A percentile compares a stretch with the other conserved stretches of the same genome.
Conservation (phyloP, 2,113 vertebrate genomes). For the Columba livia region DNA sequence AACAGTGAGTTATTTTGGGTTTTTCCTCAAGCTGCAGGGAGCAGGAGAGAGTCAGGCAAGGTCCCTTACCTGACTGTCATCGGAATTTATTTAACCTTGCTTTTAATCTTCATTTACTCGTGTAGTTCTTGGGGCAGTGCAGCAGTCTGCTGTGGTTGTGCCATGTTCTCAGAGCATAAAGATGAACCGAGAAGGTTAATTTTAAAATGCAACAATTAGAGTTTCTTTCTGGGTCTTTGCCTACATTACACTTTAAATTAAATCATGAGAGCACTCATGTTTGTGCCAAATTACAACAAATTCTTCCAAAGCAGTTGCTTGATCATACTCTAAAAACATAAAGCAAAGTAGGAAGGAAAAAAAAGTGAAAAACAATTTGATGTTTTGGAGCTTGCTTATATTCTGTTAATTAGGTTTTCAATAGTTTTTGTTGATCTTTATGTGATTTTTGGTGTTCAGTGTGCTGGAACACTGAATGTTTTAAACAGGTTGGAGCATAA, state of each 20-base stretch:
- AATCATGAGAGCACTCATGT: slow-evolving; percentile 59
- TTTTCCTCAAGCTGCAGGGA: background rate
- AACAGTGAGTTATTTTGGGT: background rate
- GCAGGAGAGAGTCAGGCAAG: background rate
- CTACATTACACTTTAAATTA: slow-evolving; percentile 48
- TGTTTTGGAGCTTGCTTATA: slow-evolving; percentile 55
- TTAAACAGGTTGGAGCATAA: background rate
- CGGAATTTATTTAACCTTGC: background rate
- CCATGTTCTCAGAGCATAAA: slow-evolving; percentile 24
- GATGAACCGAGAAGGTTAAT: slow-evolving; percentile 58
- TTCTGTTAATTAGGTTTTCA: slow-evolving; percentile 40
- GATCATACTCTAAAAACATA: slow-evolving; percentile 50
- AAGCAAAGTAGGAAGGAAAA: background rate
- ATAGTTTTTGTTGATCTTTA: slow-evolving; percentile 19
- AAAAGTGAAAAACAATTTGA: slow-evolving; percentile 33
- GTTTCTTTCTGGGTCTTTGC: slow-evolving; percentile 48
- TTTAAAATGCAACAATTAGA: slow-evolving; percentile 61
- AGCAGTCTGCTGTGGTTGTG: background rate
- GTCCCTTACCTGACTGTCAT: background rate
- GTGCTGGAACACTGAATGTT: background rate
- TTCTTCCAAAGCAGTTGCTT: slow-evolving; percentile 59
- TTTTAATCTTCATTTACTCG: background rate
- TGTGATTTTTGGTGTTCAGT: background rate
- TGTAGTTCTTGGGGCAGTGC: background rate
- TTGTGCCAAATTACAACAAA: slow-evolving; percentile 47